Evolutionary conservation across 2,888 invertebrate species (phyloP).

Genomic region (Drosophila fungiperda): DNA sequence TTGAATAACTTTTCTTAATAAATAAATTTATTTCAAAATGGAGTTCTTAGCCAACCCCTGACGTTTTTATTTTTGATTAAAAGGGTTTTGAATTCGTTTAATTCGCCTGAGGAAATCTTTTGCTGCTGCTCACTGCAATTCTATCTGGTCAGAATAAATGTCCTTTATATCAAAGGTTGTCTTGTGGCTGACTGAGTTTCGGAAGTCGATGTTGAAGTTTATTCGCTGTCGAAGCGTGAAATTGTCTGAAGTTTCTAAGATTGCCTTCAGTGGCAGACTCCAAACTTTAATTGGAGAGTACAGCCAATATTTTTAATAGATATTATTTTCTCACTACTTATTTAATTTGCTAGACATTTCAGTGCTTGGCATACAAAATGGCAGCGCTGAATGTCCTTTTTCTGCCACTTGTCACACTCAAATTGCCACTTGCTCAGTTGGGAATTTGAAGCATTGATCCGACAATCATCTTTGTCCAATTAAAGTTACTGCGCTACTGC

Average conservation of each 20-base stretch:
- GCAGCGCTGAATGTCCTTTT: constrained; percentile 1
- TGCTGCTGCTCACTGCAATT: constrained; percentile 21
- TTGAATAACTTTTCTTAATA: background rate
- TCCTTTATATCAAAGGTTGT: constrained; percentile 14
- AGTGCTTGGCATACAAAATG: constrained; percentile 24
- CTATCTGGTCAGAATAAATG: constrained; percentile 19
- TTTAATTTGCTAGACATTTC: constrained; percentile 19
- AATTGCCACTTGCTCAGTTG: constrained; percentile 9
- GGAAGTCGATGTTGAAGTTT: constrained; percentile 24
- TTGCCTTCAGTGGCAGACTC: constrained; percentile 15
- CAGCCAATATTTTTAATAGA: constrained; percentile 24
- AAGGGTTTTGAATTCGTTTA: background rate
- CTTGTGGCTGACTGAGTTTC: constrained; percentile 22
- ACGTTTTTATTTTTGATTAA: background rate
- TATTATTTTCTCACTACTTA: constrained; percentile 7
- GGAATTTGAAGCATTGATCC: constrained; percentile 46
- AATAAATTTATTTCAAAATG: background rate
- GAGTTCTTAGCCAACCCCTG: background rate
- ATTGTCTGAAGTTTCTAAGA: constrained; percentile 34
- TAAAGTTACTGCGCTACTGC: constrained; percentile 45
- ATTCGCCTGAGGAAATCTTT: constrained; percentile 27
- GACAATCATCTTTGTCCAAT: constrained; percentile 63
- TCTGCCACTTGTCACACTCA: constrained; percentile 2
- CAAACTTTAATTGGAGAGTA: constrained; percentile 11
- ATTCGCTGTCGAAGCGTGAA: constrained; percentile 39